Evolutionary conservation across 2,888 invertebrate genomes (phyloP), one percentile per base, ranked within the genome.

Genomic region (Thecocarcelia acutangulata): DNA sequence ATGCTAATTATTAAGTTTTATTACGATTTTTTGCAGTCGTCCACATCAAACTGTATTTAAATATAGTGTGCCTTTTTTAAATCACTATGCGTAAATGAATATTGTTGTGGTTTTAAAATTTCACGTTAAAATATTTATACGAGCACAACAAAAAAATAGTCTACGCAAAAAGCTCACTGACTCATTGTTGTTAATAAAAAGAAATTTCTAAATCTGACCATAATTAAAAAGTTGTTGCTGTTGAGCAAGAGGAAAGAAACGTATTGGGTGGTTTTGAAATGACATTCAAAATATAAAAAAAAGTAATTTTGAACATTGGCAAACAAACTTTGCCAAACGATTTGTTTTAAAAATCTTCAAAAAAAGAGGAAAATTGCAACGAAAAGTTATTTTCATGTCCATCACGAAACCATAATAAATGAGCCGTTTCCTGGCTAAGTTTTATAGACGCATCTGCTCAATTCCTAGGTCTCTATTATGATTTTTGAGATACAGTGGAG

Each of bases 81-180:
- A 58, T 44, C 15, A 37, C 59, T 40, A 40, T 78, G 78, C 72
- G 78, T 78, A 78, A 78, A 58, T 54, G 50, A 58, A 46, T 44
- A 72, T 66, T 72, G 64, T 78, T 76, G 76, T 69, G 76, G 76
- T 76, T 76, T 76, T 44, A 44, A 66, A 59, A 78, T 72, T 72
- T 70, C 15, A 40, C 70, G 24, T 70, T 69, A 50, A 78, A 58
- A 42, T 64, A 48, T 64, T 44, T 63, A 24, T 54, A 50, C 40
- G n/a, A n/a, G n/a, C n/a, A n/a, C n/a, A n/a, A 66, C 21, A 64
- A 48, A 19, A 19, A 40, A 50, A 54, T 61, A n/a, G 44, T 76
- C 46, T 76, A 76, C 69, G 76, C 76, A 76, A 76, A 69, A 69
- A 24, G 44, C 69, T 52, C 24, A 61, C 46, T 76, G 76, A 76